phyloP scores from a whole-genome alignment of 2,797 vertebrate genomes.

The Channallabes apus region DNA sequence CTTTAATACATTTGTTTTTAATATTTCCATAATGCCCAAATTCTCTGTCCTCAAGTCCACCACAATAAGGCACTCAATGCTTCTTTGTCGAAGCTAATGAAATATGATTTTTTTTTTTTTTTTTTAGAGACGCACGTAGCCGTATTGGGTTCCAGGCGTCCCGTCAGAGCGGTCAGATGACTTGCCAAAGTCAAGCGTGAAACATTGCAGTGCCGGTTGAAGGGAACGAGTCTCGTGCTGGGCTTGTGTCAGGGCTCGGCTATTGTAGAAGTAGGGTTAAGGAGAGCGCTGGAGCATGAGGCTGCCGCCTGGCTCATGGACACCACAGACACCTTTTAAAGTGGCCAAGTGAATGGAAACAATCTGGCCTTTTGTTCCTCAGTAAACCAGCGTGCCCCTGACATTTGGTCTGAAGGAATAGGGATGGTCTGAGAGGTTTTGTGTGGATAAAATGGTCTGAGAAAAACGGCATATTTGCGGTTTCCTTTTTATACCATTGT shows the following conservation, averaged over 20 bases:
- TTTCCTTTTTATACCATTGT: constrained; percentile 60
- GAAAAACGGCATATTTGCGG: constrained; percentile 60
- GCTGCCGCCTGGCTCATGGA: constrained; percentile 59
- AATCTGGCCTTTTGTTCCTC: constrained; percentile 62
- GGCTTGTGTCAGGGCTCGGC: constrained; percentile 74
- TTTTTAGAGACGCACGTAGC: constrained; percentile 6
- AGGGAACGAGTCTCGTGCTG: constrained; percentile 46
- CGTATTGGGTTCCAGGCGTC: constrained; percentile 33
- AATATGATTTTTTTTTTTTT: constrained; percentile 20
- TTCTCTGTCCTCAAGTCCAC: constrained; percentile 32
- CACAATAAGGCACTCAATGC: constrained; percentile 16
- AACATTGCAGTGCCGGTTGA: constrained; percentile 29
- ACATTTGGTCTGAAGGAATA: constrained; percentile 53
- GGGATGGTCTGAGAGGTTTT: constrained; percentile 23
- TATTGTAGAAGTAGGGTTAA: constrained; percentile 74
- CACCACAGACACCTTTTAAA: constrained; percentile 66
- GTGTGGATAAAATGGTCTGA: constrained; percentile 38
- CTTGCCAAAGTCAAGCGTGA: constrained; percentile 35
- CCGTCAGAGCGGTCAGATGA: constrained; percentile 4
- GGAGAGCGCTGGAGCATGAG: constrained; percentile 73
- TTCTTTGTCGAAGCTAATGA: constrained; percentile 19
- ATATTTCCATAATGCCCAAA: constrained; percentile 23
- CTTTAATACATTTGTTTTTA: constrained; percentile 39
- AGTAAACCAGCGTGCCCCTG: constrained; percentile 58
- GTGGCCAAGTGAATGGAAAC: constrained; percentile 74